Conservation (phyloP, 1,140 invertebrate genomes). For the Whitmania pigra region DNA sequence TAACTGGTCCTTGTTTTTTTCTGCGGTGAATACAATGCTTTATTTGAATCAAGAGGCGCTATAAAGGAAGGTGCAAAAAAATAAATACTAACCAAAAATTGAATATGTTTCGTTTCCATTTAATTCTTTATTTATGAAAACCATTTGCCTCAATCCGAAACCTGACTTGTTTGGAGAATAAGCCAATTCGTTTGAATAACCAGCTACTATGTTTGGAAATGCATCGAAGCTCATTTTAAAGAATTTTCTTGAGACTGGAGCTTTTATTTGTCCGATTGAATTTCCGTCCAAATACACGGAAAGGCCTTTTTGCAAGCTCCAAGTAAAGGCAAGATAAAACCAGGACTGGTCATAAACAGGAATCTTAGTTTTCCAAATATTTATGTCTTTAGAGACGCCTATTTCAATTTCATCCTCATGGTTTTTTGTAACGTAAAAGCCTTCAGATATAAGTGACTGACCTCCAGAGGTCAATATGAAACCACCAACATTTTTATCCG, state of each 20-base stretch:
- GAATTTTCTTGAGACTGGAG: not conserved
- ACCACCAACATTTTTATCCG: not conserved
- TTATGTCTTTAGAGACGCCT: conserved; percentile 27
- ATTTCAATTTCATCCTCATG: conserved; percentile 32
- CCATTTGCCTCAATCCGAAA: not conserved
- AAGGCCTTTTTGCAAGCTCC: conserved; percentile 28
- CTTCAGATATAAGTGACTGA: conserved; percentile 28
- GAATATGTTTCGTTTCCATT: not conserved
- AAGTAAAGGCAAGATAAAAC: conserved; percentile 27
- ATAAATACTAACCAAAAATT: conserved; percentile 10
- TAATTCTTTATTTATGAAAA: not conserved
- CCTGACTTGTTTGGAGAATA: not conserved
- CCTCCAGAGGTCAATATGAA: conserved; percentile 33
- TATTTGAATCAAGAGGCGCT: not conserved
- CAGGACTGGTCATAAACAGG: conserved; percentile 26
- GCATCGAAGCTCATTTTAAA: conserved; percentile 12
- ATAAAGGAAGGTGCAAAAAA: not conserved
- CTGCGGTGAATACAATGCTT: not conserved
- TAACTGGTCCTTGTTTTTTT: not conserved
- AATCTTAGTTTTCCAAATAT: conserved; percentile 28
- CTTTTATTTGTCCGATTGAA: not conserved
- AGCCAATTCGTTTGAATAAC: conserved; percentile 8
- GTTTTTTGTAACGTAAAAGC: conserved; percentile 31
- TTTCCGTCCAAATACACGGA: conserved; percentile 19
- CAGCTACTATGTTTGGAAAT: conserved; percentile 18